Base-by-base conservation (phyloP, 2,113 vertebrate genomes). In the Cercocebus atys region DNA sequence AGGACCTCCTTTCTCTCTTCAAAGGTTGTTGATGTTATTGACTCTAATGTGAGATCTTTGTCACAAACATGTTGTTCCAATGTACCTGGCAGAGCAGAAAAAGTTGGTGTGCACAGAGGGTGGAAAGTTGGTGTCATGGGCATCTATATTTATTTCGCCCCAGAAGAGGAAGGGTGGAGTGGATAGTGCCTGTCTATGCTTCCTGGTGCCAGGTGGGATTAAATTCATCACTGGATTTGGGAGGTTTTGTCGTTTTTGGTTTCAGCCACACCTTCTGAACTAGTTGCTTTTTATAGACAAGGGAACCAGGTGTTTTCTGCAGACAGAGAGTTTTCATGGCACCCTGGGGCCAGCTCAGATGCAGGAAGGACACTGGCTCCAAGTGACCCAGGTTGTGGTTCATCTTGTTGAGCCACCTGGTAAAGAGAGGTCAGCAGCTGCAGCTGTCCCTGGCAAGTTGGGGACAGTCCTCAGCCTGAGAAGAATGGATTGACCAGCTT, bases 11-110 rank as follows among this genome's bases (percentile, higher is more conserved):
- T 30, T 17, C 47, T 9, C 43, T 50, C 40, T 30, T 6, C 17
- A 32, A 17, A 6, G 17, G 32, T 52, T 88, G 83, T 73, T 0
- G 7, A 97, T 68, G 89, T 97, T 97, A 97, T 81, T 87, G 97
- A 97, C 87, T 81, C 96, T 87, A 90, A 96, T 59, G 94, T 13
- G 64, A 97, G 94, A 96, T 95, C 97, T 95, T 98, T 96, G 97
- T 97, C 95, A 96, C 93, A 96, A 96, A 97, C 95, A 96, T 75
- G 93, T 97, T 96, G 92, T 98, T 97, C 86, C 96, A 90, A 82
- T 75, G 96, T 84, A 25, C 35, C 25, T 78, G 97, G 95, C 59
- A 88, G 97, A 97, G 83, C 97, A 97, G 98, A 97, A 57, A 90
- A 88, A 84, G 96, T 55, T 61, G 83, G 73, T 38, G 16, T 38